phyloP scores from a whole-genome alignment of 37 sponge, comb jelly and placozoan species.

The Theonella swinhoei region DNA sequence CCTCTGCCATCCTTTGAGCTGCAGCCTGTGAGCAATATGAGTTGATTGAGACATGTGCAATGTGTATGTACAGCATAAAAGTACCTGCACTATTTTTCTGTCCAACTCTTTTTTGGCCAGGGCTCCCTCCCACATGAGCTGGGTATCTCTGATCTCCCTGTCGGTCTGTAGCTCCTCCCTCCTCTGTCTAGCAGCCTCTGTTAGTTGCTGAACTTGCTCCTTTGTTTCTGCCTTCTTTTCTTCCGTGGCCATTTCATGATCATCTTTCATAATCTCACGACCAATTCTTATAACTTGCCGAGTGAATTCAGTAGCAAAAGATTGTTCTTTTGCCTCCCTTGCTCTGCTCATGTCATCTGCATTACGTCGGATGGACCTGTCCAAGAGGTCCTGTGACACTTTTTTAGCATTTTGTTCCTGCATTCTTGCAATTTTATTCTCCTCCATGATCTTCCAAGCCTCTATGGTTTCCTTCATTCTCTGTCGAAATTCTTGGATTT shows the following conservation, averaged over 20 bases:
- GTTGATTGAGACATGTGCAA: background rate
- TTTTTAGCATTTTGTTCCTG: background rate
- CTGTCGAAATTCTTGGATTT: constrained; percentile 30
- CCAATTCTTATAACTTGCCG: constrained; percentile 20
- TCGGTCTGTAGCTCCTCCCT: constrained; percentile 27
- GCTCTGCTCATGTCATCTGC: background rate
- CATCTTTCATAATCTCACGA: constrained; percentile 29
- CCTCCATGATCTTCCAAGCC: constrained; percentile 50
- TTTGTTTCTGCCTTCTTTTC: background rate
- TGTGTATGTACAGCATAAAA: background rate
- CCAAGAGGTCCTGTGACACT: background rate
- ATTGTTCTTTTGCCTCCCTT: constrained; percentile 2
- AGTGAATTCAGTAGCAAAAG: constrained; percentile 52
- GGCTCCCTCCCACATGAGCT: constrained; percentile 9
- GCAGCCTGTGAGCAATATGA: constrained; percentile 15
- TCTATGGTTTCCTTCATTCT: constrained; percentile 19
- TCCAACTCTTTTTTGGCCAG: constrained; percentile 30
- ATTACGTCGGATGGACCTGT: background rate
- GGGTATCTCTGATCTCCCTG: constrained; percentile 37
- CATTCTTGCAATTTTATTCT: background rate
- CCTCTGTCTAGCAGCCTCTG: constrained; percentile 6
- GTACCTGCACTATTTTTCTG: constrained; percentile 38
- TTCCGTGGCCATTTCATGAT: constrained; percentile 5
- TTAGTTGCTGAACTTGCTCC: constrained; percentile 12
- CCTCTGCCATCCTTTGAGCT: constrained; percentile 26